Percentiles rank a stretch among this genome's conserved stretches.
phyloP scores from a whole-genome alignment of 2,888 invertebrate species.

The Epicampocera succincta region DNA sequence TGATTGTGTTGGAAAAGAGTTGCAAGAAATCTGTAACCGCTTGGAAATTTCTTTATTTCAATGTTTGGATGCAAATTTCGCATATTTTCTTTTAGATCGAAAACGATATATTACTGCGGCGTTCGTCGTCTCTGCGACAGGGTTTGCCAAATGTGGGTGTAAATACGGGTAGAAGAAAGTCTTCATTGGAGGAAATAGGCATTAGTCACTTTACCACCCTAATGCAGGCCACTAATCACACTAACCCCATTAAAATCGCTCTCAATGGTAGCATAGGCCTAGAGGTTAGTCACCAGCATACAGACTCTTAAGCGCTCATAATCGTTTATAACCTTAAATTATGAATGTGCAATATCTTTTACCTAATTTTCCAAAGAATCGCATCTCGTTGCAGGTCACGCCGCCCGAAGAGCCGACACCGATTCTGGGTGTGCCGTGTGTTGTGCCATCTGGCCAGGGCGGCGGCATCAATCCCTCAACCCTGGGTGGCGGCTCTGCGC shows the following conservation, averaged over 20 bases:
- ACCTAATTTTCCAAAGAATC: slow-evolving; percentile 74
- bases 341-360: not conserved
- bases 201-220: slow-evolving; percentile 89
- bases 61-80: slow-evolving; percentile 54
- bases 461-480: slow-evolving; percentile 81
- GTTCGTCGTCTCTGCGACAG: slow-evolving; percentile 92
- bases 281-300: slow-evolving; percentile 82
- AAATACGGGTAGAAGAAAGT: slow-evolving; percentile 86
- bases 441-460: slow-evolving; percentile 75
- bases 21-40: slow-evolving; percentile 23
- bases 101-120: slow-evolving; percentile 90
- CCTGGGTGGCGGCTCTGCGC: slow-evolving; percentile 78
- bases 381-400: slow-evolving; percentile 83
- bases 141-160: slow-evolving; percentile 87
- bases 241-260: slow-evolving; percentile 91
- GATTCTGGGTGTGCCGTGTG: slow-evolving; percentile 80
- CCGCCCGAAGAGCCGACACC: slow-evolving; percentile 85
- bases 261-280: slow-evolving; percentile 93
- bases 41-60: slow-evolving; percentile 19
- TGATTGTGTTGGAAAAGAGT: slow-evolving; percentile 47
- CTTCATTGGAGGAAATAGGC: slow-evolving; percentile 92
- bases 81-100: slow-evolving; percentile 82
- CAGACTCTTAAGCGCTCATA: slow-evolving; percentile 24
- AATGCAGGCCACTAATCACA: slow-evolving; percentile 85
- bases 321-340: not conserved